Evolutionary conservation across 92 coral and sea anemone genomes (phyloP), one percentile per base, ranked within the genome.

Genomic region (Heliopora coerulea): DNA sequence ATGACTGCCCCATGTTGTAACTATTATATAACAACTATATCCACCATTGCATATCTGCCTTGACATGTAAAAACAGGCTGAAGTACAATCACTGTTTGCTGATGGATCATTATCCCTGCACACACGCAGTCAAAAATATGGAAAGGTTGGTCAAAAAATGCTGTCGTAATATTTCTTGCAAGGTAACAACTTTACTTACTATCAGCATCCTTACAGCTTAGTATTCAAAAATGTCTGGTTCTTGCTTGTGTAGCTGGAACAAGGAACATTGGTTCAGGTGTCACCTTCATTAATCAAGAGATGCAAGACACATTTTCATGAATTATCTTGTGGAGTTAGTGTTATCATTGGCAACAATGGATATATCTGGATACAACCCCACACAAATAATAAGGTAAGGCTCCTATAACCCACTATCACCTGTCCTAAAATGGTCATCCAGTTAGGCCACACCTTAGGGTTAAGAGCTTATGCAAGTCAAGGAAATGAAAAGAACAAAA

Each of bases 291-390:
- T 93, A 40, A 91, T 93, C 31, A 93, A 93, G 40, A 90, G 96
- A 59, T 93, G 98, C 59, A 93, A 93, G 77, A 93, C 98, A 21
- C 98, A 93, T 79, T 93, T 93, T 70, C 96, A 87, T 65, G 85
- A 93, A 75, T 84, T 93, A 37, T 88, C 96, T 27, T 93, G 98
- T 74, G 98, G 98, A 21, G 98, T 91, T 13, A 86, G 91, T 54
- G 96, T 93, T 17, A 93, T 93, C 64, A 84, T 93, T 70, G 98
- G 98, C 50, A 93, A 93, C 79, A 93, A 93, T 77, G 98, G 98
- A 39, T 87, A 87, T 59, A 83, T 93, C 21, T 93, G 96, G 96
- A 83, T 93, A 25, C 74, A 89, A 72, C 96, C 98, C 64, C 82
- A 87, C 39, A 84, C 18, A 70, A 41, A 70, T 33, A 70, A 70